Percentiles rank a stretch among this genome's conserved stretches.
These are phyloP conservation scores for Lophotis ruficrista DNA, from an alignment of 2,113 vertebrate genomes.

Conservation along the genomic window DNA sequence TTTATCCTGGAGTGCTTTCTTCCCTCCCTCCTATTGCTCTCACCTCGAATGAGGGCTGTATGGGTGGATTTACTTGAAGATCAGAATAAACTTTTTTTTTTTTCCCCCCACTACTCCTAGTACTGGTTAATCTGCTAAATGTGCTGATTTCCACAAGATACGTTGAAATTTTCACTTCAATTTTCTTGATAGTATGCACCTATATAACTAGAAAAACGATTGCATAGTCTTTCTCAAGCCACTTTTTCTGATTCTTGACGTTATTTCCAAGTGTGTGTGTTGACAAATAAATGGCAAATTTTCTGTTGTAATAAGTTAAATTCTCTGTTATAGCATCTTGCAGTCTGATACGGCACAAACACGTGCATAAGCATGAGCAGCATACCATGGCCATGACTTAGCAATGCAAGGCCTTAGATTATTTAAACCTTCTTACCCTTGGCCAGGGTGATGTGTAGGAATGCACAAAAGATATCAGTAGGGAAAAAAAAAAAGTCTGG, in stretches of 20 bases:
- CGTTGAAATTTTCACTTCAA: background rate
- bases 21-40: background rate
- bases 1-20: background rate
- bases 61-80: background rate
- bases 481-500: background rate
- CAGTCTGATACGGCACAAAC: background rate
- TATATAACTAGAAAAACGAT: background rate
- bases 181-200: background rate
- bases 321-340: background rate
- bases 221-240: background rate
- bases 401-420: background rate
- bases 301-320: background rate
- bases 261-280: background rate
- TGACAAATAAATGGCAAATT: background rate
- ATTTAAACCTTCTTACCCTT: background rate
- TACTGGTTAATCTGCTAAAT: background rate
- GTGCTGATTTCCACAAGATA: background rate
- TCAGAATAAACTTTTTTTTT: background rate
- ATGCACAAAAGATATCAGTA: background rate
- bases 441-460: background rate
- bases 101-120: background rate
- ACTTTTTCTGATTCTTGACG: too few relatives aligned
- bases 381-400: background rate
- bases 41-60: background rate
- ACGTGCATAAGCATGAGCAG: background rate